A percentile compares a stretch with the other conserved stretches of the same genome.
phyloP scores from a whole-genome alignment of 2,797 vertebrate species.

The Rhodeus uyekii region DNA sequence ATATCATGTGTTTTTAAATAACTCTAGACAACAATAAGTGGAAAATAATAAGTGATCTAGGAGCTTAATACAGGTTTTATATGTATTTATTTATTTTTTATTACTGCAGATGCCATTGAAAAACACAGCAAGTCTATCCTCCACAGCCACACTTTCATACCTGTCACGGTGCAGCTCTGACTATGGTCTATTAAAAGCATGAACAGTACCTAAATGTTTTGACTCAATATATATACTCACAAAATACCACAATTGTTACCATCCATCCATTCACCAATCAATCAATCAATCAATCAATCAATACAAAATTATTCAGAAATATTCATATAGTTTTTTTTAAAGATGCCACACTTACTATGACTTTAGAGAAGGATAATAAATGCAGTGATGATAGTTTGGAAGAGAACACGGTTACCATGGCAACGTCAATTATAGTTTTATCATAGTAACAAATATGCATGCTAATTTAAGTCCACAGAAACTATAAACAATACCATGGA shows the following conservation, averaged over 20 bases:
- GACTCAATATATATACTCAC: background rate
- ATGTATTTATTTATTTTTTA: too few relatives aligned
- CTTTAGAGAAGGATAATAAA: background rate
- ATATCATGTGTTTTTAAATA: background rate
- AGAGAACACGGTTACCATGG: background rate
- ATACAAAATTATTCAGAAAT: background rate
- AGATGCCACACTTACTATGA: background rate
- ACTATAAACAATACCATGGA: background rate
- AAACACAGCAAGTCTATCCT: too few relatives aligned
- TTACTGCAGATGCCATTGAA: background rate
- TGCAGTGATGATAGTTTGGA: background rate
- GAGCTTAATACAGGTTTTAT: background rate
- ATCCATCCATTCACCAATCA: too few relatives aligned
- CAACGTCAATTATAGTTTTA: background rate
- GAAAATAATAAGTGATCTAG: background rate
- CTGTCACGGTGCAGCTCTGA: background rate
- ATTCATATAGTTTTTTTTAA: background rate
- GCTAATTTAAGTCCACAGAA: conserved; percentile 1
- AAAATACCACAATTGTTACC: background rate
- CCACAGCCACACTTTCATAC: background rate
- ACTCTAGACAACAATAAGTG: background rate
- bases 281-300: background rate
- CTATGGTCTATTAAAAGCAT: background rate
- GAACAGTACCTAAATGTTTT: background rate
- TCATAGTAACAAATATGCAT: conserved; percentile 3